Base-by-base conservation (phyloP, 2,797 vertebrate genomes). In the Carapus acus region DNA sequence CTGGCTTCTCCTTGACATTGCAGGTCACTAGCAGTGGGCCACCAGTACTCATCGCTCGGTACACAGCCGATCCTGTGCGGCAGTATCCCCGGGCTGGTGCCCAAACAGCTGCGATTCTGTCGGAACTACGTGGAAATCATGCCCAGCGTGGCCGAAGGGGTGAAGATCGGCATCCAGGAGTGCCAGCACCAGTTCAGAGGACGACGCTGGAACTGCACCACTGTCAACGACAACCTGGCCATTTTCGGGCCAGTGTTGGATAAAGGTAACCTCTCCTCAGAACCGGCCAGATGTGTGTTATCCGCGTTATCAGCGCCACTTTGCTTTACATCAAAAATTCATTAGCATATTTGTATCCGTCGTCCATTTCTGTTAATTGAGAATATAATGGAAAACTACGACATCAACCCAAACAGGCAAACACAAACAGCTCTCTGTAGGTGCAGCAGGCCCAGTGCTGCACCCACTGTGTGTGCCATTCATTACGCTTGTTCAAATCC, bases 71-170 rank as follows among this genome's bases (percentile, higher is more conserved):
- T 93, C 70, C 91, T 96, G 33, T 98, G 96, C 0, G 93, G 93
- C 74, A 94, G 90, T 65, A 98, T 99, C 74, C 96, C 96, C 0
- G 96, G 96, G 36, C 88, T 99, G 47, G 94, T 99, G 67, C 93
- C 94, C 72, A 99, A 97, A 77, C 96, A 99, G 85, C 89, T 99
- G 61, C 92, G 95, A 9, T 98, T 99, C 89, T 99, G 96, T 76
- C 85, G 96, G 58, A 98, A 97, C 87, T 97, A 97, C 3, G 89
- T 97, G 79, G 94, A 98, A 77, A 96, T 98, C 83, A 99, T 99
- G 96, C 96, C 96, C 76, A 98, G 94, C 0, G 93, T 99, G 64
- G 96, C 94, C 0, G 96, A 98, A 62, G 96, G 96, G 0, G 90
- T 99, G 24, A 97, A 94, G 83, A 91, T 97, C 1, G 92, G 94